Percentiles rank a stretch among this genome's conserved stretches.
phyloP scores from a whole-genome alignment of 2,797 vertebrate species.

The Lepus townsendii region DNA sequence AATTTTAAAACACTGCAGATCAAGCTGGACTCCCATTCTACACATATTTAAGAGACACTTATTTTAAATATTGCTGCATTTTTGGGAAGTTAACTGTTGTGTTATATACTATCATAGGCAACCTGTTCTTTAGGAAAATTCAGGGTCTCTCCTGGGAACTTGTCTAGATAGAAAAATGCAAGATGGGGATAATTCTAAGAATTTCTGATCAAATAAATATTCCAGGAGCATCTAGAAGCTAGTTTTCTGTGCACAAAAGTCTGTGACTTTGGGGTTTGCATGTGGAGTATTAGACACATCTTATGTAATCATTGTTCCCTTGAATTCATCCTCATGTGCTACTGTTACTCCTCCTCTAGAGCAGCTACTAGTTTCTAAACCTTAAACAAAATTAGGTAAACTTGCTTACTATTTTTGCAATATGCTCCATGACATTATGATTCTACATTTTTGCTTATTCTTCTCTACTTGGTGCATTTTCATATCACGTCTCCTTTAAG shows the following conservation, averaged over 20 bases:
- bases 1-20: not conserved
- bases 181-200: not conserved
- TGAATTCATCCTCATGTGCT: not conserved
- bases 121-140: not conserved
- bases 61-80: not conserved
- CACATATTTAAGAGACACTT: not conserved
- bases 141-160: not conserved
- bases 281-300: not conserved
- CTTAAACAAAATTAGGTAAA: not conserved
- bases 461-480: not conserved
- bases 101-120: not conserved
- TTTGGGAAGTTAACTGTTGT: not conserved
- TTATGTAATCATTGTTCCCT: not conserved
- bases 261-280: not conserved
- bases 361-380: not conserved
- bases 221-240: not conserved
- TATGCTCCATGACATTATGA: not conserved
- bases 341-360: not conserved
- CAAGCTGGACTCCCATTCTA: not conserved
- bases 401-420: not conserved
- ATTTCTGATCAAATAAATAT: not conserved
- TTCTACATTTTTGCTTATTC: not conserved
- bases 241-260: not conserved
- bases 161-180: not conserved
- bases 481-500: not conserved